Percentiles rank a stretch among this genome's conserved stretches.
Conservation (phyloP, 2,797 vertebrate species). For the Nyctalus aviator region DNA sequence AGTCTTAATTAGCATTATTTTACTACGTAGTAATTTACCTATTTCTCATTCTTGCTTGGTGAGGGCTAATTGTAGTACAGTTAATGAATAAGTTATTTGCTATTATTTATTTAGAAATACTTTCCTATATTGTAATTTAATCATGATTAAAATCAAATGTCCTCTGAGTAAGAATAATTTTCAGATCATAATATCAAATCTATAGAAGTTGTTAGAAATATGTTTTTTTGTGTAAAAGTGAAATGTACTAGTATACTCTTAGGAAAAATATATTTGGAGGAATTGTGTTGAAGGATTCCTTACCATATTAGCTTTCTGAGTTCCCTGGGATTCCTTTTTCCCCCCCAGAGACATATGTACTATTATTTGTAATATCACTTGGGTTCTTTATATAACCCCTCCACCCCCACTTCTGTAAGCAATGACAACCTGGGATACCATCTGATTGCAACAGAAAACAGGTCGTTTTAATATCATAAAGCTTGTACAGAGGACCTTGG, state of each 20-base stretch:
- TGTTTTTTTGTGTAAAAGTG: not conserved
- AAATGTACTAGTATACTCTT: not conserved
- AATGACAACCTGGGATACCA: not conserved
- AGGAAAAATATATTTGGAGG: not conserved
- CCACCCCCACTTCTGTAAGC: rapidly evolving
- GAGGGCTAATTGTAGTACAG: not conserved
- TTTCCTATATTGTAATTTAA: not conserved
- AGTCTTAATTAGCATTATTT: not conserved
- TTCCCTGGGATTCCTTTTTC: not conserved
- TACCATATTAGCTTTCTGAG: not conserved
- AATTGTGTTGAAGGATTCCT: not conserved
- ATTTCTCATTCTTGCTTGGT: not conserved
- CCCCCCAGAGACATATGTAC: too few relatives aligned
- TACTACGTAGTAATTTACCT: not conserved
- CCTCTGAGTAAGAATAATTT: not conserved
- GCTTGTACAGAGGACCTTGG: rapidly evolving
- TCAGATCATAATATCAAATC: not conserved
- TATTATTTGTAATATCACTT: too few relatives aligned
- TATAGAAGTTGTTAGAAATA: not conserved
- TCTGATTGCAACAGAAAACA: not conserved
- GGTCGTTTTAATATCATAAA: not conserved
- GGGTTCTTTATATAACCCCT: not conserved
- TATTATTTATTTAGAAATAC: conserved; percentile 31
- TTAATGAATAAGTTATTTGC: not conserved
- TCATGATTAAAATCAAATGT: not conserved